Evolutionary conservation across 2,113 vertebrate genomes (phyloP).

Genomic region (Dipodomys ordii): DNA sequence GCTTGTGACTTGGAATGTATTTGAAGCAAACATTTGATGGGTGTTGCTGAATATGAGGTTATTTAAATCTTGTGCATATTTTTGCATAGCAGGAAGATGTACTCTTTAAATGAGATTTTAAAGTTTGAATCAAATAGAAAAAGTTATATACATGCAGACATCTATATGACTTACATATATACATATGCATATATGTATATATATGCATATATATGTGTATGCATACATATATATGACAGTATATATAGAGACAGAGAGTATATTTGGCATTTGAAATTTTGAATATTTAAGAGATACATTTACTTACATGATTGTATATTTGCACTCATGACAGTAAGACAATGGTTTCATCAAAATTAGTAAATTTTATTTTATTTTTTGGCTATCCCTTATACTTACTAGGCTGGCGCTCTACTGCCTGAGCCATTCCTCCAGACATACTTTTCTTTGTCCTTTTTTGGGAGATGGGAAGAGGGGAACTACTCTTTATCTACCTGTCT

Average conservation of each 20-base stretch:
- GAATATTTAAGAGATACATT: constrained; percentile 23
- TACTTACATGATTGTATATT: background rate
- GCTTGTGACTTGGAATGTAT: background rate
- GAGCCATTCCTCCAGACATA: too few relatives aligned
- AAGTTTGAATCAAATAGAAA: background rate
- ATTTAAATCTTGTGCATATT: background rate
- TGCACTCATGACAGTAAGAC: background rate
- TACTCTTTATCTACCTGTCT: too few relatives aligned
- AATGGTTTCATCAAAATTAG: background rate
- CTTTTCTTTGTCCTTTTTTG: too few relatives aligned
- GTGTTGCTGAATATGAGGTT: background rate
- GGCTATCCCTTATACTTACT: background rate
- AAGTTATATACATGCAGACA: too few relatives aligned
- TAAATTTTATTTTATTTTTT: background rate
- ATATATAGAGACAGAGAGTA: background rate
- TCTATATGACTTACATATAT: too few relatives aligned
- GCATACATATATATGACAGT: too few relatives aligned
- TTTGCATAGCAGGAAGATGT: background rate
- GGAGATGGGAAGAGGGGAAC: too few relatives aligned
- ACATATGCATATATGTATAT: too few relatives aligned
- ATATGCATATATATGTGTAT: too few relatives aligned
- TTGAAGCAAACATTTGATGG: background rate
- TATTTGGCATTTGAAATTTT: background rate
- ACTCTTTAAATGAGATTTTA: constrained; percentile 15
- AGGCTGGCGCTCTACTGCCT: too few relatives aligned